Evolutionary conservation across 1,140 invertebrate species (phyloP).

Genomic region (Drosophila sturtevanti): DNA sequence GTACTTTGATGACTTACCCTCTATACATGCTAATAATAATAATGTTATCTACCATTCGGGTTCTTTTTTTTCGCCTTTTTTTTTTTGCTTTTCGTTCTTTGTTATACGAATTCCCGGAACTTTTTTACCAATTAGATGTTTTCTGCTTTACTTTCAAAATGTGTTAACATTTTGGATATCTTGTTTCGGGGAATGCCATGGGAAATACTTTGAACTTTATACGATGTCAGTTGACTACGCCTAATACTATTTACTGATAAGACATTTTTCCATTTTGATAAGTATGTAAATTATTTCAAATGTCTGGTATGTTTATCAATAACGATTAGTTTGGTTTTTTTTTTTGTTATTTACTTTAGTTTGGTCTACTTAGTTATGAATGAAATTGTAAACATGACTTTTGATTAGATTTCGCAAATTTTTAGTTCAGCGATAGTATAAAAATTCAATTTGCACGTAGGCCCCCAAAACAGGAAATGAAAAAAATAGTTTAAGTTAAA

Average conservation of each 20-base stretch:
- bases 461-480: background rate
- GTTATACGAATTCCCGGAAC: constrained; percentile 10
- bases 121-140: constrained; percentile 10
- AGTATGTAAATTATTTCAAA: background rate
- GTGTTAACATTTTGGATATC: constrained; percentile 5
- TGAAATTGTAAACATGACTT: constrained; percentile 7
- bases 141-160: constrained; percentile 7
- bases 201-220: constrained; percentile 2
- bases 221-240: background rate
- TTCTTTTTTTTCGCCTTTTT: too few species aligned
- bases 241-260: constrained; percentile 4
- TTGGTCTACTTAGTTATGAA: constrained; percentile 2
- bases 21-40: constrained; percentile 35
- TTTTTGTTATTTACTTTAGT: background rate
- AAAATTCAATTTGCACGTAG: background rate
- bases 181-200: constrained; percentile 16
- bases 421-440: background rate
- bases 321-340: background rate
- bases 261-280: background rate
- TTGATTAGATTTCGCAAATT: background rate
- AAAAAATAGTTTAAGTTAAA: background rate
- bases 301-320: background rate
- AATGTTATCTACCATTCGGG: constrained; percentile 35
- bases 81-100: background rate
- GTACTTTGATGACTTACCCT: background rate